Evolutionary conservation across 2,113 vertebrate genomes (phyloP), one percentile per base, ranked within the genome.

Genomic region (Crypturellus undulatus): DNA sequence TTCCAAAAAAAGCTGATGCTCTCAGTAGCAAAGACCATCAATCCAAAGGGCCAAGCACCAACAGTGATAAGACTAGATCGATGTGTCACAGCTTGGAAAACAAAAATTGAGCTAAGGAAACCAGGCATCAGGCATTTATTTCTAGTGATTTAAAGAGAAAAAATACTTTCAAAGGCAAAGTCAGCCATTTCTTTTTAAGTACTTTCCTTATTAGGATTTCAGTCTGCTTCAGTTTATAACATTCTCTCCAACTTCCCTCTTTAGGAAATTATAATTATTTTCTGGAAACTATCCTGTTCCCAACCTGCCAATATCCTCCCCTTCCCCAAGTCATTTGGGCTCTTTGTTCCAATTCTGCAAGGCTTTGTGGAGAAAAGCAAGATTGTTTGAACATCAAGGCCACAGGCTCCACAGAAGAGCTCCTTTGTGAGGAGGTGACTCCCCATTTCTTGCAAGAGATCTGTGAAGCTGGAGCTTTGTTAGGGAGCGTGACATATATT

Each of bases 131-230:
- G 3, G 26, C 54, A 47, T 85, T 60, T 85, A 84, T 83, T 79
- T 84, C 43, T 8, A 69, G 58, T 47, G 32, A 79, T 87, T 45
- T 62, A 56, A 85, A 65, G 63, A 65, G 26, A 22, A 75, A 62
- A 30, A 73, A 87, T 25, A 26, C 20, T 75, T 94, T 85, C 81
- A 56, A 93, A 96, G 81, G 64, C 47, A 56, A 69, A 92, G 70
- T 22, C 65, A 20, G 60, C 32, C 6, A 32, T 88, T 88, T 77
- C 60, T 84, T 89, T 92, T 87, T 13, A 69, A 82, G 45, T 80
- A 60, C 26, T 92, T 45, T 89, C 78, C 70, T 82, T 54, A 81
- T 91, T 89, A 92, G 84, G 84, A 92, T 72, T 79, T 94, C 69
- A 92, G 81, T 63, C 86, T 42, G 42, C 52, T 60, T 78, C 22